These are phyloP conservation scores for Discoglossus pictus DNA, from an alignment of 2,797 vertebrate genomes.

Conservation along the genomic window DNA sequence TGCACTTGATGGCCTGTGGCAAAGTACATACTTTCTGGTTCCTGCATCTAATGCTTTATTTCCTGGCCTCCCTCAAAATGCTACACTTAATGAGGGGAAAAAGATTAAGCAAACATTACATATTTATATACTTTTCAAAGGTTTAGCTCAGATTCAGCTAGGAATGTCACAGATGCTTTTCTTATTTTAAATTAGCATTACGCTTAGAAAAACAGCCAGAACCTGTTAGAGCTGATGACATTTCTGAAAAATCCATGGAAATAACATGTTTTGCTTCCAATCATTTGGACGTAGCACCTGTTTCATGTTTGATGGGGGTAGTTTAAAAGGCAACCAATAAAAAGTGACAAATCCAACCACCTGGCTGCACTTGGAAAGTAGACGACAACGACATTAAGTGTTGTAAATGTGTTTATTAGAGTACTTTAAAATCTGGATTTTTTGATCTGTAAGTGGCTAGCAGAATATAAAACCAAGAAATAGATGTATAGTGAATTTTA, in stretches of 20 bases:
- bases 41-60: slow-evolving; percentile 22
- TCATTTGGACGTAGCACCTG: not conserved
- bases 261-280: not conserved
- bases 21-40: slow-evolving; percentile 1
- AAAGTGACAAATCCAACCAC: slow-evolving; percentile 2
- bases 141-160: slow-evolving; percentile 2
- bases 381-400: not conserved
- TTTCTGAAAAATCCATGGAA: slow-evolving; percentile 2
- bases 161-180: not conserved
- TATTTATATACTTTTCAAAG: slow-evolving; percentile 9
- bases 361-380: slow-evolving; percentile 1
- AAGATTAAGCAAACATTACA: slow-evolving; percentile 23
- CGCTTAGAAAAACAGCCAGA: not conserved
- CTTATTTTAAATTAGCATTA: slow-evolving; percentile 11
- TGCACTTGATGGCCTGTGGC: slow-evolving; percentile 22
- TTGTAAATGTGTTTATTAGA: slow-evolving; percentile 12
- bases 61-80: slow-evolving; percentile 24
- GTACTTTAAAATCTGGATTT: not conserved
- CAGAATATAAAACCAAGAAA: too few species aligned
- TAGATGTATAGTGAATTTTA: too few species aligned
- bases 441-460: too few species aligned
- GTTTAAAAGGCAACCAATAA: not conserved
- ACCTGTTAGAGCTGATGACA: slow-evolving; percentile 2
- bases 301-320: not conserved
- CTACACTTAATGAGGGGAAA: slow-evolving; percentile 32